Evolutionary conservation across 2,888 invertebrate genomes (phyloP).

Genomic region (Trichogramma dendrolimi): DNA sequence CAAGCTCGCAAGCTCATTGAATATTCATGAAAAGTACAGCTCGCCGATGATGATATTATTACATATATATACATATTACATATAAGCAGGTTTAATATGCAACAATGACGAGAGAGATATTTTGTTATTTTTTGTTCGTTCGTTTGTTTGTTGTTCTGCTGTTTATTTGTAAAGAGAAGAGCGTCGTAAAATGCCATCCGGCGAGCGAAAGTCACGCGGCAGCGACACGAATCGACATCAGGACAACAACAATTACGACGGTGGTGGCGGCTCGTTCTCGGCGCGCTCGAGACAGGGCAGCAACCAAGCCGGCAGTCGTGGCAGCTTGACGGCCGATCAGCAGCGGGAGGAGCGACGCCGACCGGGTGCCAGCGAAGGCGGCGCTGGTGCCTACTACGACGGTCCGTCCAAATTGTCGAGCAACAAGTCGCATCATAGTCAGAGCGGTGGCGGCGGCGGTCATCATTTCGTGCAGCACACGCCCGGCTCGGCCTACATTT

Average conservation of each 20-base stretch:
- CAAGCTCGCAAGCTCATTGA: too few relatives aligned
- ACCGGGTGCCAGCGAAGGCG: slow-evolving; percentile 13
- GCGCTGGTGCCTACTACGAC: not conserved
- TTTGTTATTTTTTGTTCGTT: too few relatives aligned
- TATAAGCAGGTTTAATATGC: too few relatives aligned
- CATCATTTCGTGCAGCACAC: slow-evolving; percentile 6
- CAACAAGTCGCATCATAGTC: not conserved
- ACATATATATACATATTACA: too few relatives aligned
- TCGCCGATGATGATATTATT: too few relatives aligned
- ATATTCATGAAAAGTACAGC: too few relatives aligned
- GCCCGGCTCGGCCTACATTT: slow-evolving; percentile 14
- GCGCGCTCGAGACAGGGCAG: not conserved
- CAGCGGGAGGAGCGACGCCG: slow-evolving; percentile 10
- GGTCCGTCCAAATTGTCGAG: slow-evolving; percentile 9
- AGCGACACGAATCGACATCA: not conserved
- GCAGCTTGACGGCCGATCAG: slow-evolving; percentile 2
- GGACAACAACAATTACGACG: not conserved
- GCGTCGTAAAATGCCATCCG: slow-evolving; percentile 19
- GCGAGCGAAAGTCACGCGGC: slow-evolving; percentile 11
- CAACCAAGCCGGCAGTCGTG: slow-evolving; percentile 5
- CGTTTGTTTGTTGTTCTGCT: too few relatives aligned
- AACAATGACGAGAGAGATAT: too few relatives aligned
- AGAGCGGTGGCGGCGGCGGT: not conserved
- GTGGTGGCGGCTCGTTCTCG: slow-evolving; percentile 1
- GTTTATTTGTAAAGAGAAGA: slow-evolving; percentile 23